Conservation (phyloP, 1,140 invertebrate genomes). For the Brachionus plicatilis region DNA sequence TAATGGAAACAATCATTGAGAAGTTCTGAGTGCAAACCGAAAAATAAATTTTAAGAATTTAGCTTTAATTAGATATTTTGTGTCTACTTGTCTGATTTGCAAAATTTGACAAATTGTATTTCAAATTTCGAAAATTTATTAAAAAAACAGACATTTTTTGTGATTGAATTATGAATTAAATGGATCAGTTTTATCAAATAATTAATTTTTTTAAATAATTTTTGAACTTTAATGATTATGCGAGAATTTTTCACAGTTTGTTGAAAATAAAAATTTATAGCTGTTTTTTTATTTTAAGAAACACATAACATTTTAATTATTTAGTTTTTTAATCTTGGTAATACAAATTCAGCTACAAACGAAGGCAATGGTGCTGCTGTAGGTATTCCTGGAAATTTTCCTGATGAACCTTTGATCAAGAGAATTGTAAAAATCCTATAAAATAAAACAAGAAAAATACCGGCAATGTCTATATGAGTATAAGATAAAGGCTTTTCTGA, state of each 20-base stretch:
- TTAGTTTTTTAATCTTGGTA: background rate
- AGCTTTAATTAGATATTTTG: no score
- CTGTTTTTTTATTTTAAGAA: background rate
- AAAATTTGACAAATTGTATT: no score
- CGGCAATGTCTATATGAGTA: conserved; percentile 40
- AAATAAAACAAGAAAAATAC: background rate
- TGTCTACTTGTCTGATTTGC: no score
- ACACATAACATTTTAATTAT: background rate
- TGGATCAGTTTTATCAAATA: no score
- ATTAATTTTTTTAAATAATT: background rate
- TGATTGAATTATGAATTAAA: no score
- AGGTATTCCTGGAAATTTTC: conserved; percentile 37
- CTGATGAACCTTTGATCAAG: background rate
- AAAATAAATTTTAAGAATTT: no score
- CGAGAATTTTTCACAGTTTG: no score
- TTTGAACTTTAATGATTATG: background rate
- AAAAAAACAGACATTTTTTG: no score
- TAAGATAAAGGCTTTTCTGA: conserved; percentile 32
- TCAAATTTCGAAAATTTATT: no score
- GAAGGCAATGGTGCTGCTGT: conserved; percentile 28
- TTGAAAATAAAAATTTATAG: no score
- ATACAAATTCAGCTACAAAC: conserved; percentile 15
- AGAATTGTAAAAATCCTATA: background rate
- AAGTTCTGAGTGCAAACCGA: no score
- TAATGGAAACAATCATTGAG: no score